Evolutionary conservation across 2,888 invertebrate genomes (phyloP).

Genomic region (Falcaria lacertinaria): DNA sequence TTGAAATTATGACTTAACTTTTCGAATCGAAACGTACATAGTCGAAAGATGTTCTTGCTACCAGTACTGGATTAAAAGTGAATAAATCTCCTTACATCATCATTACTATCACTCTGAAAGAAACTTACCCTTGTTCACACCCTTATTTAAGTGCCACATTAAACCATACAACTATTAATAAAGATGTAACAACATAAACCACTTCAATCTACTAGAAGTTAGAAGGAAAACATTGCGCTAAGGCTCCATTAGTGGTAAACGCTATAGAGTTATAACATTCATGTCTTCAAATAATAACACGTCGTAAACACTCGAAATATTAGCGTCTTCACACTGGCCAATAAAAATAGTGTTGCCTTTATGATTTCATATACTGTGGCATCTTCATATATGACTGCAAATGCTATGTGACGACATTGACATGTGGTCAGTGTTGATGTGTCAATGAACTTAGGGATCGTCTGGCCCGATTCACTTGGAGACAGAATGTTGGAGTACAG

Average conservation of each 20-base stretch:
- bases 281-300: conserved; percentile 3
- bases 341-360: background rate
- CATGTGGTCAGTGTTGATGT: conserved; percentile 32
- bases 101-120: no score
- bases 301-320: background rate
- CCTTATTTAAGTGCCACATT: background rate
- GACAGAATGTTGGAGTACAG: conserved; percentile 33
- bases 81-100: no score
- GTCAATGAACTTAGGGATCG: conserved; percentile 9
- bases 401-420: conserved; percentile 46
- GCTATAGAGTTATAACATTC: background rate
- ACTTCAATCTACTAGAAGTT: background rate
- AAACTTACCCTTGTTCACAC: no score
- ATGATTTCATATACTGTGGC: conserved; percentile 12
- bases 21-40: no score
- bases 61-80: background rate
- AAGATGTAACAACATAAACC: background rate
- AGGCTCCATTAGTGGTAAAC: background rate
- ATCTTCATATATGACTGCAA: conserved; percentile 21
- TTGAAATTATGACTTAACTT: no score
- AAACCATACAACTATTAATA: background rate
- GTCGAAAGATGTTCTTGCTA: no score
- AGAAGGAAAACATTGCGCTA: background rate
- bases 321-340: background rate
- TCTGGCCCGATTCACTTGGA: conserved; percentile 47